phyloP scores from a whole-genome alignment of 2,113 vertebrate genomes.

The Platysteira castanea region DNA sequence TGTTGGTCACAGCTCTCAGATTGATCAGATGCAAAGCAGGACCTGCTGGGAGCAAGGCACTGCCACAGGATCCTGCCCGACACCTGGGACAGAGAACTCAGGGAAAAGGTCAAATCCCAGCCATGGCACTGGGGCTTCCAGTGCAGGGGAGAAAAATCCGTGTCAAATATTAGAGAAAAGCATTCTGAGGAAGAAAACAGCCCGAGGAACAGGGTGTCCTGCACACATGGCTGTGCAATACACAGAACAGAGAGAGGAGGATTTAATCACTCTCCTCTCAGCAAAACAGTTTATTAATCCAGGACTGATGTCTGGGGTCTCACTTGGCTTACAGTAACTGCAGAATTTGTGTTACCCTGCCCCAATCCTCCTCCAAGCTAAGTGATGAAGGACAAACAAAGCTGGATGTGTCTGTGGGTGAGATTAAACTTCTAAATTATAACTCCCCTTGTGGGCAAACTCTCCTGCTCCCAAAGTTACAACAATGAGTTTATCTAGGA shows the following conservation, averaged over 20 bases:
- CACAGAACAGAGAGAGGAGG: not conserved
- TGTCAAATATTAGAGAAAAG: not conserved
- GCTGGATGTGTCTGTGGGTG: not conserved
- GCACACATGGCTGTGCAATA: not conserved
- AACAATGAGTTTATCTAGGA: not conserved
- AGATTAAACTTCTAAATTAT: not conserved
- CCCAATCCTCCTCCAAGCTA: not conserved
- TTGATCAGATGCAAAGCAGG: not conserved
- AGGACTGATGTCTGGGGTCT: not conserved
- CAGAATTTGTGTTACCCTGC: not conserved
- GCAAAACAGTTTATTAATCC: not conserved
- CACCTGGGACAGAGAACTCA: fast-evolving
- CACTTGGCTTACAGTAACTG: not conserved
- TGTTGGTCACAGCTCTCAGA: not conserved
- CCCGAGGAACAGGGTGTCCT: not conserved
- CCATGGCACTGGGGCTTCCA: not conserved
- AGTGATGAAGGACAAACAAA: not conserved
- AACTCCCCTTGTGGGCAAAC: not conserved
- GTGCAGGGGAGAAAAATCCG: not conserved
- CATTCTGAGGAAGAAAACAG: not conserved
- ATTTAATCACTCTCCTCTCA: not conserved
- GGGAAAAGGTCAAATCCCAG: not conserved
- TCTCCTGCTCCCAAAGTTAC: not conserved
- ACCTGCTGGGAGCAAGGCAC: not conserved
- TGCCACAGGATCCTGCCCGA: not conserved